Base-by-base conservation (phyloP, 1,140 invertebrate species). In the Leptonema lineaticorne region DNA sequence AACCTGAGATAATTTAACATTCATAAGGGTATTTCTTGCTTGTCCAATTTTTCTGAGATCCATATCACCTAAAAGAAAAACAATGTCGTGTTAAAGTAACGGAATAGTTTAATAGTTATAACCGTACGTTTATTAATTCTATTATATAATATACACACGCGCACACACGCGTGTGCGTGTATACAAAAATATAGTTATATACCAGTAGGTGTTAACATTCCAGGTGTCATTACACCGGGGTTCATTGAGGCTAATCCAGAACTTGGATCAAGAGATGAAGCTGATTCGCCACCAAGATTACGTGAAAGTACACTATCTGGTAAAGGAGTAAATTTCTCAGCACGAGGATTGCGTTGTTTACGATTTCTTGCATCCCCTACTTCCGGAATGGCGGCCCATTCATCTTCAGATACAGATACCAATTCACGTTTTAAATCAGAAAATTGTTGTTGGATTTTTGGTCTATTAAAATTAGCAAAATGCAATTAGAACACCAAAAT, bases 401-500 rank as follows among this genome's bases (percentile, higher is more conserved):
- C 96, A 71, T 95, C 93, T 74, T 95, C 93, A 1, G 87, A 88
- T 0, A 99, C 93, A 53, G 82, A 86, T 73, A 90, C 88, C 24
- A 99, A 81, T 75, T 96, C 94, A 78, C 97, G 84, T 82, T 99
- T 99, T 3, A 99, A 83, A 82, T 99, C 98, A 50, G 94, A 97
- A 78, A 99, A 99, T 77, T 99, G 97, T 76, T 99, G 97, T 78
- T 99, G 98, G 78, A 99, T 99, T 85, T 99, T 99, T 24, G 96
- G 96, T 69, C 83, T 83, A 71, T 22, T 75, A 69, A 69, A 30
- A 64, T 9, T 46, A 48, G 14, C 11, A 9, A 46, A 56, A 41
- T 64, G 37, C 3, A 53, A 50, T n/a, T 62, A 3, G 6, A 9
- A 28, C 20, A 18, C 11, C 4, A 63, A 2, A 28, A n/a, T n/a